Base-by-base conservation (phyloP, 2,113 vertebrate species). In the Boulengeromyrus knoepffleri region DNA sequence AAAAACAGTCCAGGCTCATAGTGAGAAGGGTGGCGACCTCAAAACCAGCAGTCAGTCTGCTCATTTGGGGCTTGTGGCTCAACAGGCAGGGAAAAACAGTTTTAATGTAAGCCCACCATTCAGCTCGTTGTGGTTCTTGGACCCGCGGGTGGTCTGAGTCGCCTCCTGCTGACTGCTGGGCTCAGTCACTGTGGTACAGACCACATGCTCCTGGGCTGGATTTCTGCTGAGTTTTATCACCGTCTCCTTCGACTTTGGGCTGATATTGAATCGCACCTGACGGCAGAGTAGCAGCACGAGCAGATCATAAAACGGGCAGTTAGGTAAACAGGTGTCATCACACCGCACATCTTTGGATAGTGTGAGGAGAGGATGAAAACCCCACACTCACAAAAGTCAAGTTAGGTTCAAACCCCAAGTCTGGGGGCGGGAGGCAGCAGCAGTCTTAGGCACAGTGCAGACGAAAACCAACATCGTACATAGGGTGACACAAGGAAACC, bases 241-340 rank as follows among this genome's bases (percentile, higher is more conserved):
- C 15, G n/a, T 42, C 36, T 45, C 88, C 88, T 80, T 56, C 9
- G 87, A 62, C 62, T 88, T 90, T 27, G 92, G 89, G 85, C 49
- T 90, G 53, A 91, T 36, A 83, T 45, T 58, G 86, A 91, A 94
- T 49, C 90, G 66, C 89, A 95, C 94, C 95, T 95, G 36, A 47
- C 0, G 17, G n/a, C 13, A 10, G 24, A 5, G 5, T 17, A 21
- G 52, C 36, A 39, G 47, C 9, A 84, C 1, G 15, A 19, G 74
- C 74, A 19, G 74, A 8, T 8, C 3, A 42, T 80, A 42, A 42
- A 39, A 80, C 1, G 0, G 2, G 10, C 70, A 17, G 74, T 42
- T 39, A 7, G 31, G 74, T 80, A 42, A 80, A 80, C 31, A 42
- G 36, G 36, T 39, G 0, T 39, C 56, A 74, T 13, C 27, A 74